Evolutionary conservation across 2,113 vertebrate species (phyloP).

Genomic region (Trachemys scripta): DNA sequence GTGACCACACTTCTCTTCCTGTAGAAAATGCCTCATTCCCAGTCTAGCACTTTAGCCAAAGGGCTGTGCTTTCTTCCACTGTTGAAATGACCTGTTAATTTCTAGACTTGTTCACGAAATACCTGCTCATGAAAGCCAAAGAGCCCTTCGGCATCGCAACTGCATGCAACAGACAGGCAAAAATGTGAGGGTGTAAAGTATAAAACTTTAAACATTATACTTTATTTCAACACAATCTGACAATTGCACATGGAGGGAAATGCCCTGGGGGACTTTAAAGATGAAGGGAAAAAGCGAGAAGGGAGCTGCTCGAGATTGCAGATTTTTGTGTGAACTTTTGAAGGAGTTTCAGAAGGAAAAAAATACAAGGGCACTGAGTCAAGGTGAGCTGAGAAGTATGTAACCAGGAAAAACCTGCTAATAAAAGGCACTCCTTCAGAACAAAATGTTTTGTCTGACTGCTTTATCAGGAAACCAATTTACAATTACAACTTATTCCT

Average conservation of each 20-base stretch:
- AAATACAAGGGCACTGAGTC: constrained; percentile 50
- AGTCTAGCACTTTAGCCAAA: neutral
- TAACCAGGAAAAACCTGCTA: constrained; percentile 65
- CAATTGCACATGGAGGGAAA: neutral
- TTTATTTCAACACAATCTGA: neutral
- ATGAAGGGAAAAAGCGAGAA: neutral
- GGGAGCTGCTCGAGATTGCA: neutral
- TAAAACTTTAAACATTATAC: neutral
- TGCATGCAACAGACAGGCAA: too few relatives aligned
- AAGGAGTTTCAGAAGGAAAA: constrained; percentile 15
- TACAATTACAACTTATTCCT: constrained; percentile 68
- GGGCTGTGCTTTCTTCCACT: neutral
- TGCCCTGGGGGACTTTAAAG: neutral
- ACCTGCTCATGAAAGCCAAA: neutral
- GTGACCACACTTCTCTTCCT: neutral
- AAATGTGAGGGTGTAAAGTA: neutral
- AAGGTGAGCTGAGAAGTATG: constrained; percentile 75
- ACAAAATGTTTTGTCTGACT: constrained; percentile 64
- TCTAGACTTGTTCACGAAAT: neutral
- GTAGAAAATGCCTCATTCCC: neutral
- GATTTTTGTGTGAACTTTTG: neutral
- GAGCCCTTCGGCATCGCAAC: neutral
- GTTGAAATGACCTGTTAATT: neutral
- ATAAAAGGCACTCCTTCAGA: constrained; percentile 66
- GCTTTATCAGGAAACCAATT: constrained; percentile 63